Evolutionary conservation across 2,888 invertebrate genomes (phyloP), one percentile per base, ranked within the genome.

Genomic region (Loripinus fragilis): DNA sequence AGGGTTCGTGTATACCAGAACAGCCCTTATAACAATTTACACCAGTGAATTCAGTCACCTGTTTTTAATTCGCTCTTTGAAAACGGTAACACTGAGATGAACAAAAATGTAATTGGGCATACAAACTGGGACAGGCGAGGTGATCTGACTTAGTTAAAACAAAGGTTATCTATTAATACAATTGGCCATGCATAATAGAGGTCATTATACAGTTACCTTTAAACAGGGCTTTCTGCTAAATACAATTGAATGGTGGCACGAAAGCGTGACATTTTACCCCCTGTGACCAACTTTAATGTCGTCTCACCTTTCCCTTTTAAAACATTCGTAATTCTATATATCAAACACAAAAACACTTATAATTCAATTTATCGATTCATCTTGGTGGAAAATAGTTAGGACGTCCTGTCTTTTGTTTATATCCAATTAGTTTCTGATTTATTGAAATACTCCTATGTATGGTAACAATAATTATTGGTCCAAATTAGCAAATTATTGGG

Each of bases 351-450:
- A 30, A 33, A 60, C 33, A 1, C 17, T 33, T 33, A 60, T 60
- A 60, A 60, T 60, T 60, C 33, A 30, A 60, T 60, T 60, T 60
- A 60, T 60, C 60, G 30, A 60, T 60, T 60, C 60, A 60, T 60
- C 60, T 60, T 5, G 1, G 60, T 60, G 60, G 60, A 60, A 60
- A 60, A 60, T 33, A 33, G 60, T 60, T 33, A 33, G 60, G 15
- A 7, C 60, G 60, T 60, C 60, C 60, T 33, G 60, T 17, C 60
- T 60, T 33, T 60, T 60, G 60, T 60, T 60, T 60, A 33, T 33
- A 5, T 7, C 10, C 52, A 12, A 5, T 52, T 52, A 23, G 3
- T 23, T 52, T 25, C 5, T 15, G 23, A 23, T 25, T 23, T 52
- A 52, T 52, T 52, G n/a, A 52, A 52, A 52, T 45, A 38, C 12